Conservation (phyloP, 2,113 vertebrate species). For the Ammodytes dubius region DNA sequence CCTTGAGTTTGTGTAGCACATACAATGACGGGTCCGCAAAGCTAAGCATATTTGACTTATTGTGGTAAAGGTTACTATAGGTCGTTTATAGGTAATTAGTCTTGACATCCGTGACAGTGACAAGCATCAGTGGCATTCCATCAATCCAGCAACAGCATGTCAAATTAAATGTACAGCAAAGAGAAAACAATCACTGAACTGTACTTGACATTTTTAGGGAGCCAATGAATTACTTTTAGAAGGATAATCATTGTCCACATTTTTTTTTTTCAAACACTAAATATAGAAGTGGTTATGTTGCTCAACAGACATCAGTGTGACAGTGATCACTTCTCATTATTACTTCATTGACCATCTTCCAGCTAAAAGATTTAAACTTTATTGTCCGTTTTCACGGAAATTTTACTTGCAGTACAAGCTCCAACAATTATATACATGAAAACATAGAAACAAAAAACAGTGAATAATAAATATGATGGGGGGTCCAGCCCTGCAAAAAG, state of each 20-base stretch:
- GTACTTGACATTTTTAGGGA: not conserved
- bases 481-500: no score
- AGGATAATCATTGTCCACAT: no score
- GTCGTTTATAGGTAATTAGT: not conserved
- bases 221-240: not conserved
- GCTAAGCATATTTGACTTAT: not conserved
- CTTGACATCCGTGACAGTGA: not conserved
- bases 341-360: not conserved
- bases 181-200: not conserved
- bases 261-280: no score
- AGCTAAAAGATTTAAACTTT: no score
- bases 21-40: not conserved
- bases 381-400: no score
- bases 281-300: no score
- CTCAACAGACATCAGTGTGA: not conserved
- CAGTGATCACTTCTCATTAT: not conserved
- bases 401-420: no score
- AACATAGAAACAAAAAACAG: no score
- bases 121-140: not conserved
- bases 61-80: slow-evolving; percentile 12
- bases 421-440: no score
- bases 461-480: no score
- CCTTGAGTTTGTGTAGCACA: not conserved
- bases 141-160: slow-evolving; percentile 1
- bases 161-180: not conserved